Base-by-base conservation (phyloP, 2,113 vertebrate species). In the Pygoscelis antarcticus region DNA sequence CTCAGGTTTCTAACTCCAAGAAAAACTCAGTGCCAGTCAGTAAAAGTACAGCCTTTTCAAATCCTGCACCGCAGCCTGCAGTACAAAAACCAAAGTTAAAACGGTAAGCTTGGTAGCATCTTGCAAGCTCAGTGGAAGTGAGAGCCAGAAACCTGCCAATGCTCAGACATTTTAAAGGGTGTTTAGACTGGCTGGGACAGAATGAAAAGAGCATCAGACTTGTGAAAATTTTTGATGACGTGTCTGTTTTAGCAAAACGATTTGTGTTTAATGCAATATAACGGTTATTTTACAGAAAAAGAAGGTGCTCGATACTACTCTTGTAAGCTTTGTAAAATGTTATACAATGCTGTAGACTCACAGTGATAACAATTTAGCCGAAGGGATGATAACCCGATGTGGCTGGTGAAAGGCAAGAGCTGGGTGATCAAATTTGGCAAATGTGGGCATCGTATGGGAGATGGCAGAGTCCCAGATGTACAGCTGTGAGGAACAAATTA, bases 11-110 rank as follows among this genome's bases (percentile, higher is more conserved):
- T 27, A 98, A 97, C 89, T 94, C 98, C 93, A 98, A 99, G 96
- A 99, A 98, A 83, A 98, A 83, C 83, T 93, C 98, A 7, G 97
- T 98, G 83, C 97, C 98, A 20, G 97, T 97, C 81, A 98, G 98
- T 94, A 99, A 98, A 94, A 98, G 98, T 16, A 98, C 98, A 16
- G 98, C 98, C 40, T 98, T 98, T 97, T 98, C 98, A 93, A 98
- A 98, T 64, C 97, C 92, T 62, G 98, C 98, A 18, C 96, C 98
- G 5, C 98, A 99, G 80, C 93, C 98, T 90, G 91, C 98, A 4
- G 98, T 97, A 68, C 99, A 99, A 68, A 99, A 98, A 97, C 97
- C 98, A 87, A 99, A 98, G 97, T 98, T 98, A 68, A 99, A 99
- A 97, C 99, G 99, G 99, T 99, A 76, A 97, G 96, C 17, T 72